Conservation (phyloP, 2,888 invertebrate genomes). For the Horisme vitalbata region DNA sequence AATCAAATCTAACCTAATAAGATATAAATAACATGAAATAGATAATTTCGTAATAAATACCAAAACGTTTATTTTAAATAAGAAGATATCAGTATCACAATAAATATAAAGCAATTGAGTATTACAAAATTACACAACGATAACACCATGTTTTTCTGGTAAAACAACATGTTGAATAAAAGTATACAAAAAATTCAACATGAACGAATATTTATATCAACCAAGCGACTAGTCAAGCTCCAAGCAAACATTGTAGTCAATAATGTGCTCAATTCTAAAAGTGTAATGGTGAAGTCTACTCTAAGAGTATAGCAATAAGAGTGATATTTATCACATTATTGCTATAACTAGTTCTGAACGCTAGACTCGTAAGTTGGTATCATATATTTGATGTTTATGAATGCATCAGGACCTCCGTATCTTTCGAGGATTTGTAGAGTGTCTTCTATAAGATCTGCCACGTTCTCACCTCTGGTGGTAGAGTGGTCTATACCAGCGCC, state of each 20-base stretch:
- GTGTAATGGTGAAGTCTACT: too few species aligned
- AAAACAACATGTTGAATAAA: background rate
- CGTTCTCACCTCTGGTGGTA: conserved; percentile 92
- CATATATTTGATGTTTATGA: conserved; percentile 99
- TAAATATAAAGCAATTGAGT: background rate
- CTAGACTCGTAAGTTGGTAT: conserved; percentile 98
- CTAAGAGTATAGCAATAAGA: too few species aligned
- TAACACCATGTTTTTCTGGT: too few species aligned
- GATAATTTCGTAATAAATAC: too few species aligned
- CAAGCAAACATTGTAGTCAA: too few species aligned
- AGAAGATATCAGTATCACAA: background rate
- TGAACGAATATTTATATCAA: background rate
- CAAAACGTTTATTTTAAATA: too few species aligned
- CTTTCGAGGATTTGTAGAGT: conserved; percentile 95
- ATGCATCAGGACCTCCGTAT: conserved; percentile 97
- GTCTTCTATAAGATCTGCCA: conserved; percentile 95
- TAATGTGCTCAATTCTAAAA: too few species aligned
- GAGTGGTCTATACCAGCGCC: conserved; percentile 96
- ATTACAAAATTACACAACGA: background rate
- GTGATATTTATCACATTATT: too few species aligned
- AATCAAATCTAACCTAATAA: too few species aligned
- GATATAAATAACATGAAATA: too few species aligned
- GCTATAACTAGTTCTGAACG: conserved; percentile 84
- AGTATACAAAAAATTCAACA: background rate
- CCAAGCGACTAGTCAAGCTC: background rate